Evolutionary conservation across 2,888 invertebrate species (phyloP).

Genomic region (Andrena bicolor): DNA sequence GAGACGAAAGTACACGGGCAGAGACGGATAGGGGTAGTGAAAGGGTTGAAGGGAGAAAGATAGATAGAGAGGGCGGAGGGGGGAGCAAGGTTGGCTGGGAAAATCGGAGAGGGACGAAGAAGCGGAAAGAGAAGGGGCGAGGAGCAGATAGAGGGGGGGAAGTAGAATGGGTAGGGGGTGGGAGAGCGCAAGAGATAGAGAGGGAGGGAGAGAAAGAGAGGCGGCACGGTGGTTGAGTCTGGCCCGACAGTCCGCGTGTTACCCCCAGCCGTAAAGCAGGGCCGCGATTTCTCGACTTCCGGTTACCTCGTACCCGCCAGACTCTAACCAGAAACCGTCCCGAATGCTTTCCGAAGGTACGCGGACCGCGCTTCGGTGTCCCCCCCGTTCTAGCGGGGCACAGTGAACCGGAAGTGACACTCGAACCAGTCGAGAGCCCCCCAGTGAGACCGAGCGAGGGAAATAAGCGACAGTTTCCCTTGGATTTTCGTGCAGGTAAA

Average conservation of each 20-base stretch:
- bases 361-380: slow-evolving; percentile 8
- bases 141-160: slow-evolving; percentile 17
- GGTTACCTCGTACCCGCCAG: slow-evolving; percentile 52
- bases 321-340: slow-evolving; percentile 40
- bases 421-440: not conserved
- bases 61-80: not conserved
- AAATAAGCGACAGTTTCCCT: not conserved
- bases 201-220: slow-evolving; percentile 60
- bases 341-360: slow-evolving; percentile 11
- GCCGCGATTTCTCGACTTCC: slow-evolving; percentile 65
- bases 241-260: slow-evolving; percentile 80
- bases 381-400: not conserved
- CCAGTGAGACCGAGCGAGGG: slow-evolving; percentile 16
- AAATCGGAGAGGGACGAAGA: slow-evolving; percentile 21
- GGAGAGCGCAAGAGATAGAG: slow-evolving; percentile 21
- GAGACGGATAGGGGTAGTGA: slow-evolving; percentile 1
- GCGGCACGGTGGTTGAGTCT: slow-evolving; percentile 74
- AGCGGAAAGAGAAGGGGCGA: slow-evolving; percentile 14
- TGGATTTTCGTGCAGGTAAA: slow-evolving; percentile 30
- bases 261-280: slow-evolving; percentile 73
- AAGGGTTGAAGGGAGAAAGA: not conserved
- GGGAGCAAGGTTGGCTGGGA: not conserved
- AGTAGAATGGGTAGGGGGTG: slow-evolving; percentile 17
- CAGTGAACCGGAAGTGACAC: slow-evolving; percentile 54
- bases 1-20: not conserved